These are phyloP conservation scores for Uromys caudimaculatus DNA, from an alignment of 2,797 vertebrate species.

Conservation along the genomic window DNA sequence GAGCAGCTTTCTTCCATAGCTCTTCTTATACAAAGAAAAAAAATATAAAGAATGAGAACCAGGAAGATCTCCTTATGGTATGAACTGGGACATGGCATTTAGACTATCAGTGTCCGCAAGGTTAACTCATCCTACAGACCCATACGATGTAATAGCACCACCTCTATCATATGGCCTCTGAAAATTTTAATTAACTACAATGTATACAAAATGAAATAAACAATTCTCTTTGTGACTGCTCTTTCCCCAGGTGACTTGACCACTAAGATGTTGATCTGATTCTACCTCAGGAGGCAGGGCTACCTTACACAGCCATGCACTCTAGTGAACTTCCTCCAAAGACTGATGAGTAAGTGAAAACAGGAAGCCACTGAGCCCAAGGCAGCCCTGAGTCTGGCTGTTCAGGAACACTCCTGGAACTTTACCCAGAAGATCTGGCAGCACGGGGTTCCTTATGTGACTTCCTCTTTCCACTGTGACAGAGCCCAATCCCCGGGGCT, in stretches of 20 bases:
- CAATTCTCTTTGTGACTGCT: neutral
- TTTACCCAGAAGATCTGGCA: neutral
- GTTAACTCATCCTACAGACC: slow-evolving; percentile 47
- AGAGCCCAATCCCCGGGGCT: neutral
- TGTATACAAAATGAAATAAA: neutral
- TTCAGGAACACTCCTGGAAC: neutral
- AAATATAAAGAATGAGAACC: slow-evolving; percentile 12
- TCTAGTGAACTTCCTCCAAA: neutral
- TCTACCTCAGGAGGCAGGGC: neutral
- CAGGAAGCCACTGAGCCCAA: neutral
- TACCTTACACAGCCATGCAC: neutral
- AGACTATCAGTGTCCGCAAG: slow-evolving; percentile 27
- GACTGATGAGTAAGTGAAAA: neutral
- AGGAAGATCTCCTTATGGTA: too few relatives aligned
- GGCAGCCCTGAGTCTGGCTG: rapidly evolving
- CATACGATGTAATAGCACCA: neutral
- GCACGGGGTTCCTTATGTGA: neutral
- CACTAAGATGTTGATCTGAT: too few relatives aligned
- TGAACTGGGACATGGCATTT: neutral
- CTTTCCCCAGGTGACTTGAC: neutral
- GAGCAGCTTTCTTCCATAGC: neutral
- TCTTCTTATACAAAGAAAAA: slow-evolving; percentile 14
- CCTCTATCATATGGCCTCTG: rapidly evolving
- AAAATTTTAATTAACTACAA: neutral
- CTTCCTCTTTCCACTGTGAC: neutral